phyloP scores from a whole-genome alignment of 2,113 vertebrate species.

The Sclerurus mexicanus region DNA sequence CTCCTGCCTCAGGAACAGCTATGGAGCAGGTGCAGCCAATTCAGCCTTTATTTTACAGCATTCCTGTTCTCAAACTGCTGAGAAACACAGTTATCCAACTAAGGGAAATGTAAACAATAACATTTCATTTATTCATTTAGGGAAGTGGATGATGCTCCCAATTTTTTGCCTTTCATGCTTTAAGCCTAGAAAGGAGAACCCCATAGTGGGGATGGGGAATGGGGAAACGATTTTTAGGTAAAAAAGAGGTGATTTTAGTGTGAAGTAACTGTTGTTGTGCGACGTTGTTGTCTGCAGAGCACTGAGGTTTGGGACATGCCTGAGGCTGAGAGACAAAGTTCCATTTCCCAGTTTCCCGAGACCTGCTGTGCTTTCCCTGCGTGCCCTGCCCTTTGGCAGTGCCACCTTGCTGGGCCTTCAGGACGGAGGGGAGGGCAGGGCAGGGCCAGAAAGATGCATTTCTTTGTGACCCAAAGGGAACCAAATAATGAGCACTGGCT shows the following conservation, averaged over 20 bases:
- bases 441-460: background rate
- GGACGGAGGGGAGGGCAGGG: background rate
- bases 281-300: too few species aligned
- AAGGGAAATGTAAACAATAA: background rate
- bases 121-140: background rate
- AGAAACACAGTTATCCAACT: background rate
- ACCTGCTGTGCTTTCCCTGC: too few species aligned
- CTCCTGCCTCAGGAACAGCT: background rate
- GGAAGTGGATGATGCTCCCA: rapidly evolving
- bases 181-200: background rate
- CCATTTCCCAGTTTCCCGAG: too few species aligned
- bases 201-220: background rate
- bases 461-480: background rate
- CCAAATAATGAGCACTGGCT: background rate
- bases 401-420: too few species aligned
- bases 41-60: background rate
- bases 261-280: background rate
- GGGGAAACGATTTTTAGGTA: background rate
- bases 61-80: background rate
- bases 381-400: too few species aligned
- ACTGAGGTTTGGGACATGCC: too few species aligned
- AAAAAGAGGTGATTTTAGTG: background rate
- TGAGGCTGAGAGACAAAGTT: too few species aligned
- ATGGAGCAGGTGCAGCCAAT: background rate
- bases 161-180: background rate